Percentiles rank a stretch among this genome's conserved stretches.
Evolutionary conservation across 2,888 invertebrate species (phyloP).

Genomic region (Limnephilus rhombicus): DNA sequence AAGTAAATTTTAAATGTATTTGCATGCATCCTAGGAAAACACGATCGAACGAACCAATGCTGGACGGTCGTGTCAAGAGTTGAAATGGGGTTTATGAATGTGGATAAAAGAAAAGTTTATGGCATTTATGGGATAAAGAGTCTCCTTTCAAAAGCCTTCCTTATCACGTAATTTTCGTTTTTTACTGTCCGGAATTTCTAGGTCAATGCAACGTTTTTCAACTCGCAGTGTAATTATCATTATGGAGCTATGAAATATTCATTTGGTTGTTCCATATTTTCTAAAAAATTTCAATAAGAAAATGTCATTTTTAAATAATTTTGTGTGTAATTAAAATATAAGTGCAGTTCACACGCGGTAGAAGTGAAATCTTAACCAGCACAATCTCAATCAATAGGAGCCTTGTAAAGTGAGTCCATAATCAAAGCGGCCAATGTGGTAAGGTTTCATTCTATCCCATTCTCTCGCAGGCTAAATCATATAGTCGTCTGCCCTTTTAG

Average conservation of each 20-base stretch:
- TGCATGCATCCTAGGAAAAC: background rate
- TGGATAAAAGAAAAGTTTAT: background rate
- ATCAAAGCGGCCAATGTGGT: no score
- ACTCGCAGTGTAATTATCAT: background rate
- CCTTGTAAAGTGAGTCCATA: no score
- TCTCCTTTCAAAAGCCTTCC: background rate
- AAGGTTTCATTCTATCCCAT: no score
- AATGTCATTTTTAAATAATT: background rate
- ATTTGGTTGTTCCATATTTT: background rate
- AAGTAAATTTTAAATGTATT: background rate
- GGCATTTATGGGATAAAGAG: background rate
- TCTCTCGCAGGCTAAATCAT: no score
- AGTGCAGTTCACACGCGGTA: no score
- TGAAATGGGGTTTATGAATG: background rate
- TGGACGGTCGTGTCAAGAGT: no score
- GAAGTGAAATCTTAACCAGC: no score
- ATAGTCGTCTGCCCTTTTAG: no score
- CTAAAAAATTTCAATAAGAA: no score
- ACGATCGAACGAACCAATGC: background rate
- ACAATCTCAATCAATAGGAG: no score
- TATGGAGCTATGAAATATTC: background rate
- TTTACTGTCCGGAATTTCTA: background rate
- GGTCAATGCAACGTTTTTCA: background rate
- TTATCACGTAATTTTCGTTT: background rate
- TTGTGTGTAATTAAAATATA: no score